A percentile compares a stretch with the other conserved stretches of the same genome.
Evolutionary conservation across 2,797 vertebrate species (phyloP).

Genomic region (Myripristis jacobus): DNA sequence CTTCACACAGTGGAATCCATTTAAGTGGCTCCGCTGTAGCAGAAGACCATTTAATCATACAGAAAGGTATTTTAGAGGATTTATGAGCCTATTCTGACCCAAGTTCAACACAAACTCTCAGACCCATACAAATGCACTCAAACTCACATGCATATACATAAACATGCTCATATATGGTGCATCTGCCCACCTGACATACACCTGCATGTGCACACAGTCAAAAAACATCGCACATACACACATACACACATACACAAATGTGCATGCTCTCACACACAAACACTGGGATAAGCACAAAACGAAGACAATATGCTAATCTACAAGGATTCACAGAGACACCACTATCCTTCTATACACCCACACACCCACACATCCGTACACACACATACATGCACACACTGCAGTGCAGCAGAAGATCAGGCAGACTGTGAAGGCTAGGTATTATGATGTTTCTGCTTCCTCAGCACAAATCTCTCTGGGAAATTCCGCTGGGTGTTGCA

Average conservation of each 20-base stretch:
- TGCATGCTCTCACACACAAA: too few species aligned
- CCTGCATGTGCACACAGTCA: background rate
- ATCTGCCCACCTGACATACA: too few species aligned
- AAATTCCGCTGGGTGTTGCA: constrained; percentile 47
- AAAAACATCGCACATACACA: background rate
- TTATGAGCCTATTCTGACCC: constrained; percentile 52
- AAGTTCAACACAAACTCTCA: constrained; percentile 42
- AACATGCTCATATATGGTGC: background rate
- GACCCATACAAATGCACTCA: constrained; percentile 47
- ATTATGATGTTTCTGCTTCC: constrained; percentile 45
- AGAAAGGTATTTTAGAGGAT: constrained; percentile 71
- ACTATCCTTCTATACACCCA: background rate
- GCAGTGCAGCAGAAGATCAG: constrained; percentile 29
- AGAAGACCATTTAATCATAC: constrained; percentile 70
- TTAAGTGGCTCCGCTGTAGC: constrained; percentile 57
- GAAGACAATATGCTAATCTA: constrained; percentile 21
- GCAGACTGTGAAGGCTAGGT: constrained; percentile 28
- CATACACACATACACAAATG: too few species aligned
- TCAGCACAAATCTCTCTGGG: constrained; percentile 55
- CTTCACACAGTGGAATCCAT: constrained; percentile 63
- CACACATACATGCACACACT: constrained; percentile 8
- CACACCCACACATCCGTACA: constrained; percentile 7
- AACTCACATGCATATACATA: constrained; percentile 49
- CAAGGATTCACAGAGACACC: constrained; percentile 28
- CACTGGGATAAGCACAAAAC: constrained; percentile 23